Base-by-base conservation (phyloP, 2,888 invertebrate species). In the Hofmannophila pseudospretella region DNA sequence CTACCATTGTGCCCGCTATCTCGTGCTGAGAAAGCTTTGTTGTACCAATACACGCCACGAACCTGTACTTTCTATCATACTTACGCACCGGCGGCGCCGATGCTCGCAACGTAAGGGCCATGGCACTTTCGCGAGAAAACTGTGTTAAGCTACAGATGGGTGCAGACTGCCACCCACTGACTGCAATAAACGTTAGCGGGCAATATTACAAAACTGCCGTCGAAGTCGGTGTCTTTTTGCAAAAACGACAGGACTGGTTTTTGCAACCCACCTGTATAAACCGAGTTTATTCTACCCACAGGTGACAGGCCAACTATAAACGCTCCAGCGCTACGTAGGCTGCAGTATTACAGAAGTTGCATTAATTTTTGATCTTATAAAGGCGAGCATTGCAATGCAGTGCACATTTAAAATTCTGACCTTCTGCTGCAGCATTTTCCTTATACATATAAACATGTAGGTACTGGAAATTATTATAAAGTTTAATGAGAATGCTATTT, bases 261-360 rank as follows among this genome's bases (percentile, higher is more conserved):
- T 49, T 51, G 47, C 55, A 58, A 55, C 47, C 45, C 49, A 53
- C 51, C 51, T 52, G 16, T 5, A 16, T 16, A 16, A 36, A 38
- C 32, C 28, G 12, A 19, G 26, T 28, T 23, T 23, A 23, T 40
- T 39, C 47, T 42, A 51, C 51, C n/a, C n/a, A 65, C 65, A 60
- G 67, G 67, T 60, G 60, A 60, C 39, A 41, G 45, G 50, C 58
- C 54, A 54, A 50, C 47, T 51, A 44, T 40, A 36, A 46, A 20
- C 20, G 42, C 43, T 41, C 39, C 42, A 36, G 23, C 28, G 25
- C 13, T 37, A 47, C 48, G 56, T 56, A 53, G 53, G 55, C 39
- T 34, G 48, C 32, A 19, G 38, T 38, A 20, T n/a, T 12, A 8
- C n/a, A 7, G 32, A 34, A 39, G 20, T 34, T 27, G 25, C 25